Evolutionary conservation across 2,888 invertebrate genomes (phyloP), one percentile per base, ranked within the genome.

Genomic region (Leptinotarsa tumamoca): DNA sequence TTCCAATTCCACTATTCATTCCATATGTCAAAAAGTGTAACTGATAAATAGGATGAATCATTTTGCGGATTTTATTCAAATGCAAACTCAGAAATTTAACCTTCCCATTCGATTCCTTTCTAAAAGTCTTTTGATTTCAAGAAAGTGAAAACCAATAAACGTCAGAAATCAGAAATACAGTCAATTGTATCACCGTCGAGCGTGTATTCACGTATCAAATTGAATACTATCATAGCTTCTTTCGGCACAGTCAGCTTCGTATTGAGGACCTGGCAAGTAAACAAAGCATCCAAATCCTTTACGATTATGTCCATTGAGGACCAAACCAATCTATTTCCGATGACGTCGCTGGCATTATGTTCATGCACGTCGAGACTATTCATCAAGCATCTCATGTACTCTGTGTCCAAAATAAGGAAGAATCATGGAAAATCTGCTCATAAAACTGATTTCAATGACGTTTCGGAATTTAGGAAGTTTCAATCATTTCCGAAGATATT

Each of bases 181-280:
- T 43, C 43, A 10, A 43, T 43, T 43, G 43, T 43, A 43, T 43
- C 4, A 2, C 52, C 17, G 52, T 52, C 15, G 52, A 15, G 58
- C 66, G 21, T 50, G 61, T 49, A 86, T 95, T 95, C 89, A 96
- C 96, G 88, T 87, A 94, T 94, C 89, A 96, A 92, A 86, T 95
- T 95, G 76, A 96, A 90, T 70, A 93, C 91, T 70, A 95, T 92
- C 49, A 94, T 92, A 18, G 94, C 92, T 87, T 94, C 94, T 87
- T 93, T 93, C 13, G 95, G 94, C 83, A 95, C 94, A 72, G 95
- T 94, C 73, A 96, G 91, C 84, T 93, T 92, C 73, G 96, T 96
- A 90, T 97, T 97, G 85, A 94, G 91, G 33, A 96, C 96, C 87
- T 95, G 95, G 87, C 96, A 96, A 73, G 95, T 96, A 90, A 96